Conservation (phyloP, 2,113 vertebrate genomes). For the Chloroceryle aenea region DNA sequence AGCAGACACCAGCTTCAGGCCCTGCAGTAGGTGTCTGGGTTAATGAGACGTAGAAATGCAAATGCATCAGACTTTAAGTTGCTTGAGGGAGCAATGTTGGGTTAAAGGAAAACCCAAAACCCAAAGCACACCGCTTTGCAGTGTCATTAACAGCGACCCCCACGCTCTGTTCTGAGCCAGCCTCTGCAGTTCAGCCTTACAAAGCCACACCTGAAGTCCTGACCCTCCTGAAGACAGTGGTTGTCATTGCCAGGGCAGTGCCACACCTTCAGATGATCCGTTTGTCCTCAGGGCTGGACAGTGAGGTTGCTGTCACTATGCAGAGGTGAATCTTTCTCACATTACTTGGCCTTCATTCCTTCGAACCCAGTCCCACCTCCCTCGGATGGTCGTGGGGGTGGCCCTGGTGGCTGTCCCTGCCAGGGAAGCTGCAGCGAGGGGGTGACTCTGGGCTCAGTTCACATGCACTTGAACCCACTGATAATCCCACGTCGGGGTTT, state of each 20-base stretch:
- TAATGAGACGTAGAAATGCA: slow-evolving; percentile 39
- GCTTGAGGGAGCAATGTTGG: not conserved
- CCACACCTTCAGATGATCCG: not conserved
- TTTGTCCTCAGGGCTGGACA: not conserved
- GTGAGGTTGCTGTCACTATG: not conserved
- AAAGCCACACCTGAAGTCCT: not conserved
- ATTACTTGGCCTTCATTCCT: not conserved
- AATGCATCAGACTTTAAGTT: slow-evolving; percentile 21
- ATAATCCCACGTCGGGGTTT: rapidly evolving
- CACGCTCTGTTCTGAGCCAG: not conserved
- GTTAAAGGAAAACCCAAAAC: not conserved
- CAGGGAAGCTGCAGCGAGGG: not conserved
- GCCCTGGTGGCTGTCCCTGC: not conserved
- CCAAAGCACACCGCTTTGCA: not conserved
- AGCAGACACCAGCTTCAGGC: not conserved
- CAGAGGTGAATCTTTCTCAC: not conserved
- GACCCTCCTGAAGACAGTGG: not conserved
- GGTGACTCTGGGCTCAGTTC: not conserved
- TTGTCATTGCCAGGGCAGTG: too few species aligned
- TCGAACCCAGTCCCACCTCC: not conserved
- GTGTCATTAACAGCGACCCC: not conserved
- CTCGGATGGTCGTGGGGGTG: not conserved
- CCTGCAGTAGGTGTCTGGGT: not conserved
- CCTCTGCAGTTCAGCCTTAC: not conserved
- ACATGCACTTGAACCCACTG: rapidly evolving